Conservation (phyloP, 2,113 vertebrate genomes). For the Benitochromis conjunctus region DNA sequence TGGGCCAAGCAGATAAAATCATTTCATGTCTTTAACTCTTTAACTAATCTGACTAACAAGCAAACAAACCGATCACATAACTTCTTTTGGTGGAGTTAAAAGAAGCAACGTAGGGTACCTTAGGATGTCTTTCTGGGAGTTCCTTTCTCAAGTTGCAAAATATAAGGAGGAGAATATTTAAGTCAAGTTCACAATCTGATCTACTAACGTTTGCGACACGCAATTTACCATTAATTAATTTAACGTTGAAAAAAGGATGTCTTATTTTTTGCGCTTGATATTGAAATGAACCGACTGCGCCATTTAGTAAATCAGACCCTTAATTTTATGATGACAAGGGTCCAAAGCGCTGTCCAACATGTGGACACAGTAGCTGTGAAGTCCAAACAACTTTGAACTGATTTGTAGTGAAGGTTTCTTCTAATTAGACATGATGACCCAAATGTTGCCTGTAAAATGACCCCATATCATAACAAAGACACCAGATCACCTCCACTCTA, state of each 20-base stretch:
- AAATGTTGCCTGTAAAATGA: neutral
- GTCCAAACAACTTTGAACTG: neutral
- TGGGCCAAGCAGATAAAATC: neutral
- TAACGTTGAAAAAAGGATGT: neutral
- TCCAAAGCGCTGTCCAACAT: neutral
- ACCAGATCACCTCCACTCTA: neutral
- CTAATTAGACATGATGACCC: neutral
- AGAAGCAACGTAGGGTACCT: neutral
- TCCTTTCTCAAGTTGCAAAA: neutral
- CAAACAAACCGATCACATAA: neutral
- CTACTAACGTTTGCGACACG: neutral
- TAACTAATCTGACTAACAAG: neutral
- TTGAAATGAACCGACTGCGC: rapidly evolving
- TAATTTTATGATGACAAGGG: neutral
- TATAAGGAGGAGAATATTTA: too few relatives aligned
- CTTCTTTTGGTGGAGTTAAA: neutral
- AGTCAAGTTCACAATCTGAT: neutral
- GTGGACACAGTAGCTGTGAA: neutral
- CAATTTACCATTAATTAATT: neutral
- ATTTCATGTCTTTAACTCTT: neutral
- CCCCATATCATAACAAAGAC: neutral
- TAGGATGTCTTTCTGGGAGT: neutral
- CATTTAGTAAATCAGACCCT: neutral
- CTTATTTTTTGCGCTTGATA: neutral
- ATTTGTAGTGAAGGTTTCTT: neutral